These are phyloP conservation scores for Chrysaora quinquecirrha DNA, from an alignment of 30 jellyfish, hydroid and myxozoan species.

Conservation along the genomic window DNA sequence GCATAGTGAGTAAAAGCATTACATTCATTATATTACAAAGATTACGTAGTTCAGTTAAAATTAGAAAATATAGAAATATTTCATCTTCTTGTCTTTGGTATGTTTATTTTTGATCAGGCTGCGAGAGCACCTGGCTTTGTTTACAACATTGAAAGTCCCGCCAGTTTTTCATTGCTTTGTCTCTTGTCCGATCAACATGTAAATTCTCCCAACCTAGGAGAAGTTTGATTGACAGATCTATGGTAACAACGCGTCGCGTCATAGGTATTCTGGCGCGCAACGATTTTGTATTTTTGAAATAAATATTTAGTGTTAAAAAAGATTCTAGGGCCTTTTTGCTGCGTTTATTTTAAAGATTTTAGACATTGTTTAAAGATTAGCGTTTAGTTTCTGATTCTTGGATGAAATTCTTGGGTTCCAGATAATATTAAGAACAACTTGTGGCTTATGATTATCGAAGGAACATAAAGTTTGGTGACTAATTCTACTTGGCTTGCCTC, in stretches of 20 bases:
- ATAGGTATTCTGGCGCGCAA: conserved; percentile 90
- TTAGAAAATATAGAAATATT: too few species aligned
- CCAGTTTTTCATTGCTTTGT: conserved; percentile 73
- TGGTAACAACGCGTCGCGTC: conserved; percentile 99
- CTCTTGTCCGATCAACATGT: conserved; percentile 69
- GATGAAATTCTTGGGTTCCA: neutral
- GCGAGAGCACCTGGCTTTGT: conserved; percentile 76
- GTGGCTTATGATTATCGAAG: neutral
- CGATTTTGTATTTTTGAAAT: conserved; percentile 73
- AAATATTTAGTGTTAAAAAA: conserved; percentile 61
- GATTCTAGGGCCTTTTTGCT: conserved; percentile 38
- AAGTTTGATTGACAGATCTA: conserved; percentile 86
- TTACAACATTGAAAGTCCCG: conserved; percentile 85
- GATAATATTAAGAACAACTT: neutral
- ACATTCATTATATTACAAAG: too few species aligned
- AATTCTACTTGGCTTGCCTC: conserved; percentile 4
- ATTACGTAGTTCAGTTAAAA: too few species aligned
- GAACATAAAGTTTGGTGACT: neutral
- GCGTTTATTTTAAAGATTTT: conserved; percentile 53
- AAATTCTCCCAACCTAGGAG: conserved; percentile 76
- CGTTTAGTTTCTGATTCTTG: neutral
- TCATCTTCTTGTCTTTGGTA: too few species aligned
- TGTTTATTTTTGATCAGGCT: too few species aligned
- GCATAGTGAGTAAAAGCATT: too few species aligned
- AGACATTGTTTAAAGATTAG: neutral